These are phyloP conservation scores for Actinia tenebrosa DNA, from an alignment of 64 coral and sea anemone genomes.

Conservation along the genomic window DNA sequence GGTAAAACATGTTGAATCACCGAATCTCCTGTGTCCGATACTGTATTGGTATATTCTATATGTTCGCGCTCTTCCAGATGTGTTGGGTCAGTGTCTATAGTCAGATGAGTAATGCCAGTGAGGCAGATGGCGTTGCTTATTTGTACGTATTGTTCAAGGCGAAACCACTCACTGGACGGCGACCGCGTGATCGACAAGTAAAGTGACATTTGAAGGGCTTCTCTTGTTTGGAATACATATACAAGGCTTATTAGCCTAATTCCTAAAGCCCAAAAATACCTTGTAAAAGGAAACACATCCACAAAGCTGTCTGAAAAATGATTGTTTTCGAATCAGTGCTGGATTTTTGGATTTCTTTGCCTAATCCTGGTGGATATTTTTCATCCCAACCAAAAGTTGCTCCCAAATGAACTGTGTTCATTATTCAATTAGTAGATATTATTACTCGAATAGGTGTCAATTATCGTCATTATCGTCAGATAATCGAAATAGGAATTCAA, in stretches of 20 bases:
- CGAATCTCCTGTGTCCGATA: not conserved
- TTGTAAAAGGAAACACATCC: conserved; percentile 7
- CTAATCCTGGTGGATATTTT: conserved; percentile 56
- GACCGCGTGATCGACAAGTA: conserved; percentile 56
- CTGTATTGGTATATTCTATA: not conserved
- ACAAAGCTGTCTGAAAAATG: conserved; percentile 14
- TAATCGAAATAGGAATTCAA: conserved; percentile 99
- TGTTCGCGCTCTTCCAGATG: conserved; percentile 53
- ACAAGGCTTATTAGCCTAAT: conserved; percentile 53
- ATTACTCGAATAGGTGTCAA: conserved; percentile 98
- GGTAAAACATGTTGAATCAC: conserved; percentile 71
- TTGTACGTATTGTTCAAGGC: conserved; percentile 67
- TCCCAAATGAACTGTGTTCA: conserved; percentile 88
- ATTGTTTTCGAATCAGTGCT: conserved; percentile 32
- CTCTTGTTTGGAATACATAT: conserved; percentile 71
- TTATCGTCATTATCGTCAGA: conserved; percentile 98
- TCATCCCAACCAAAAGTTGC: conserved; percentile 36
- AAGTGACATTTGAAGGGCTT: conserved; percentile 72
- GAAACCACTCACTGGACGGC: conserved; percentile 57
- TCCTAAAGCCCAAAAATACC: conserved; percentile 25
- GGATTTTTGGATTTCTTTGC: not conserved
- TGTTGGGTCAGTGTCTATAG: conserved; percentile 35
- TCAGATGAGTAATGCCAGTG: conserved; percentile 18
- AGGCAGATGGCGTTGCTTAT: conserved; percentile 85
- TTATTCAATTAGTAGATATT: conserved; percentile 98